Base-by-base conservation (phyloP, 2,888 invertebrate genomes). In the Heteropelma amictum region DNA sequence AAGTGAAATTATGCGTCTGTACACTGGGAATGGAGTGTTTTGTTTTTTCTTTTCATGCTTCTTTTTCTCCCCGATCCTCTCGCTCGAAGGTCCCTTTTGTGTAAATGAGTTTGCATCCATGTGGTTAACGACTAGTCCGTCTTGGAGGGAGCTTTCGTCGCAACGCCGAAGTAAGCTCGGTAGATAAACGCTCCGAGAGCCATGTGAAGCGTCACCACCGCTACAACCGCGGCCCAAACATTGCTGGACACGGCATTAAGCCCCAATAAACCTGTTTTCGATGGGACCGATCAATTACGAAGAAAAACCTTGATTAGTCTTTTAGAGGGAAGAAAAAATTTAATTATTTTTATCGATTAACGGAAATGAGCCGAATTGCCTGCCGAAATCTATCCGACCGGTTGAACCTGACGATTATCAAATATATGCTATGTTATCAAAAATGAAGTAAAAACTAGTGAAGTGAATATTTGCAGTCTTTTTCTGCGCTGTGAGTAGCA, bases 111-210 rank as follows among this genome's bases (percentile, higher is more conserved):
- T 19, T n/a, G 14, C 33, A 5, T 26, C 12, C 10, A 19, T 19
- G 26, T 40, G 4, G 40, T 28, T 28, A 56, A 5, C 4, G 28
- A 38, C 21, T 81, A 88, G 72, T 88, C 88, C 63, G 72, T 79
- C 68, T 88, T 88, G 3, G 82, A 45, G 51, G 77, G 76, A 33
- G 76, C 60, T 56, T 84, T 88, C 1, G 79, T 56, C 35, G 81
- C 81, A 30, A 83, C 68, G 26, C 88, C 93, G 79, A 92, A 93
- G 87, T 95, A 96, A 0, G 96, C 96, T 83, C 92, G 92, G 85
- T 93, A 94, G 82, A 96, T 95, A 85, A 95, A 96, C 49, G 95
- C 89, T 23, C 94, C 96, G 72, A 96, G 86, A 2, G 95, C 94
- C 76, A 95, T 84, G 86, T 96, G 96, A 61, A 96, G 89, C 4